Evolutionary conservation across 2,888 invertebrate species (phyloP).

Genomic region (Homarus gammarus): DNA sequence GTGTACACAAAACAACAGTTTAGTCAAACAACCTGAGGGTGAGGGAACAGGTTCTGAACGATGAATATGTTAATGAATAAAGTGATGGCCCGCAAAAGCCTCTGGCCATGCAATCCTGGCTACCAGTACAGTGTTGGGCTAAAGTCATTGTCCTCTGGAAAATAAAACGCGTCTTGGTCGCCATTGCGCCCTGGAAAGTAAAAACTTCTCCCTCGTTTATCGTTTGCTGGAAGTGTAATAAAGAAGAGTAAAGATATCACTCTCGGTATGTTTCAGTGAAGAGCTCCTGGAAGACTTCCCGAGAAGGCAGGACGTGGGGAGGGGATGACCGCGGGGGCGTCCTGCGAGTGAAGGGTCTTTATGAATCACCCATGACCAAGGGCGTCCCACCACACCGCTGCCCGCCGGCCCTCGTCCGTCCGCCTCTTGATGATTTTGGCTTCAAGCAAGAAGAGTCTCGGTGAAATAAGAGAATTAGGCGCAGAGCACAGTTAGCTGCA

Average conservation of each 20-base stretch:
- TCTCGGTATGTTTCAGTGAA: neutral
- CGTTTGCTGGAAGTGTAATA: neutral
- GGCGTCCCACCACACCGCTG: slow-evolving; percentile 6
- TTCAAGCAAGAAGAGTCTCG: slow-evolving; percentile 46
- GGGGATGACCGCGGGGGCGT: no score
- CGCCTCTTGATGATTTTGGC: slow-evolving; percentile 25
- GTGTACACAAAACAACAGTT: slow-evolving; percentile 29
- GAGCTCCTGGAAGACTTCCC: neutral
- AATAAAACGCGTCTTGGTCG: no score
- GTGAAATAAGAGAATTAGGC: slow-evolving; percentile 48
- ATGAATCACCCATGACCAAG: slow-evolving; percentile 24
- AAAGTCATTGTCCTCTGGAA: neutral
- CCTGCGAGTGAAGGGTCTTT: neutral
- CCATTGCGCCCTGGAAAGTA: no score
- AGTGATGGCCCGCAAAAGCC: neutral
- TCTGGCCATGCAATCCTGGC: slow-evolving; percentile 10
- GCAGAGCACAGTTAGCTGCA: slow-evolving; percentile 42
- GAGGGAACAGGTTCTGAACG: slow-evolving; percentile 31
- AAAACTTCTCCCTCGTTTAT: neutral
- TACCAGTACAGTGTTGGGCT: neutral
- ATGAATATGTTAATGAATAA: slow-evolving; percentile 59
- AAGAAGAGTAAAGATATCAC: no score
- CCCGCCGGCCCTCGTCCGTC: slow-evolving; percentile 45
- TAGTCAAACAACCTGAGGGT: slow-evolving; percentile 16
- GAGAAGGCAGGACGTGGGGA: no score